Base-by-base conservation (phyloP, 2,888 invertebrate genomes). In the Tetragonula carbonaria region DNA sequence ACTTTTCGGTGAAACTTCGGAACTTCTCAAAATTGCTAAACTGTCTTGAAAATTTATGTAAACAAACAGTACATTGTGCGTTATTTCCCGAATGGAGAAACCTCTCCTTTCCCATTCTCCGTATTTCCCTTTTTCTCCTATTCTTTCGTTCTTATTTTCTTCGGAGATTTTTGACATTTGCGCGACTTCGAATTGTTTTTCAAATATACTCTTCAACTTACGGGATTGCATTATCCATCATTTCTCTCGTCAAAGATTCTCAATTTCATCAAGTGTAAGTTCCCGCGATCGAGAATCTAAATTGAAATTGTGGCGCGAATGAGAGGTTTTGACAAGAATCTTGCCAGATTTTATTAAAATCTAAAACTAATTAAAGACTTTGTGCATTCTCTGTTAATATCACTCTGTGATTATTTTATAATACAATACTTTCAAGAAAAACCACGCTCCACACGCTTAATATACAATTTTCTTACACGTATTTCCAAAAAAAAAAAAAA, bases 1-100 rank as follows among this genome's bases (percentile, higher is more conserved):
- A 76, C 68, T 68, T 70, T 53, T 70, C 53, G 13, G n/a, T 0
- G 62, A 13, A 76, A 70, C 33, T 76, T 51, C 8, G 62, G 1
- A 76, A 70, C 70, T 70, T 51, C 23, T 62, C 23, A 70, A 70
- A 76, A 76, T 70, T 76, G 51, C 70, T 63, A 70, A 76, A 76
- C 76, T 51, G 70, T 2, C 51, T 62, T 53, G 62, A 62, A 70
- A 70, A 76, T 70, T 70, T 76, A 70, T 70, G 76, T 70, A 76
- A 70, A 62, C 76, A 62, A 70, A 59, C 51, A n/a, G 62, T 51
- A 51, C 70, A 76, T 76, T 70, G 70, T 70, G 76, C 38, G 33
- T 16, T 65, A 66, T 53, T 70, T 62, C 59, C 62, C 4, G 18
- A 55, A 51, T 11, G 33, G 53, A 70, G 38, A 18, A 18, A 23